phyloP scores from a whole-genome alignment of 2,797 vertebrate species.

The Erethizon dorsatum region DNA sequence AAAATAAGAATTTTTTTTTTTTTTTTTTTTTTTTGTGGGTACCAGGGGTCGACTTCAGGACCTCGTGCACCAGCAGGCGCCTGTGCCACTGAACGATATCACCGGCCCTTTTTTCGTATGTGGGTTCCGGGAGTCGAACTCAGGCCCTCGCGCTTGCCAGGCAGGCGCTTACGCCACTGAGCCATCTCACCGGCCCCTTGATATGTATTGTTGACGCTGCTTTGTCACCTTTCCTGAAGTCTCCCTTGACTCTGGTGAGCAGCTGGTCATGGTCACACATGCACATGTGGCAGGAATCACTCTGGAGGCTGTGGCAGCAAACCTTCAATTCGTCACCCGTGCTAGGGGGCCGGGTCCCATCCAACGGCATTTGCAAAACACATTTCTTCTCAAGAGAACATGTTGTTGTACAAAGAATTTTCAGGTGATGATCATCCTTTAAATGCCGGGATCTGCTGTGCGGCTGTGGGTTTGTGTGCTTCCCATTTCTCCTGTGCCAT shows the following conservation, averaged over 20 bases:
- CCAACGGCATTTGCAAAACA: neutral
- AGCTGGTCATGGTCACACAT: neutral
- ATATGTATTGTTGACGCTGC: fast-evolving
- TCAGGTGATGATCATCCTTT: fast-evolving
- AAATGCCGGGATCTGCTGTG: neutral
- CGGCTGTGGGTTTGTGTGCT: too few relatives aligned
- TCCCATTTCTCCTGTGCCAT: neutral
- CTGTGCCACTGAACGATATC: too few relatives aligned
- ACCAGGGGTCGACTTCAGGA: too few relatives aligned
- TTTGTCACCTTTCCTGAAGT: neutral
- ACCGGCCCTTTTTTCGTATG: too few relatives aligned
- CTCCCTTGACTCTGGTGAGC: neutral
- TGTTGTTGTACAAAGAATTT: neutral
- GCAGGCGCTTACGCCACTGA: too few relatives aligned
- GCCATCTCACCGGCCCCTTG: too few relatives aligned
- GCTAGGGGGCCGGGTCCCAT: neutral
- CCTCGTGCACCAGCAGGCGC: too few relatives aligned
- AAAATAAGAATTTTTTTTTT: neutral
- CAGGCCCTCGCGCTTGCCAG: too few relatives aligned
- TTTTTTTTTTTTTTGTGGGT: too few relatives aligned
- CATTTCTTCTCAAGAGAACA: neutral
- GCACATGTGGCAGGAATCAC: too few relatives aligned
- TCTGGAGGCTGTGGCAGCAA: neutral
- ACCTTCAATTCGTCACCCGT: neutral
- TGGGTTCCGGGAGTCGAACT: too few relatives aligned